Percentiles rank a stretch among this genome's conserved stretches.
Evolutionary conservation across 2,797 vertebrate genomes (phyloP).

Genomic region (Podarcis lilfordi): DNA sequence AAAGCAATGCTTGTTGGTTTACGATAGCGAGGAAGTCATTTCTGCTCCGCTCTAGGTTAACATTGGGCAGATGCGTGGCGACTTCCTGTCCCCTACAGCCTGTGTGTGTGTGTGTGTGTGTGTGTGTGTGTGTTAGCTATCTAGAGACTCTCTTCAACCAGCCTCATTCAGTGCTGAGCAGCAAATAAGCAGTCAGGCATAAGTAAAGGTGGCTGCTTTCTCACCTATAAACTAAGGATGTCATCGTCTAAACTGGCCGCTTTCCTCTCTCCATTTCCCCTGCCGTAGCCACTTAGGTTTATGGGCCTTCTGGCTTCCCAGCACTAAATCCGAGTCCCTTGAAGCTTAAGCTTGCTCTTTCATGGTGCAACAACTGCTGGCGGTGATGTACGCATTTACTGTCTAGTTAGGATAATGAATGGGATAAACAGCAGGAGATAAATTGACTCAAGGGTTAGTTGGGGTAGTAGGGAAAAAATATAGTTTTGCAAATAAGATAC

Average conservation of each 20-base stretch:
- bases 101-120: not conserved
- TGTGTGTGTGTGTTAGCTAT: rapidly evolving
- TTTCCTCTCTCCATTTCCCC: constrained; percentile 24
- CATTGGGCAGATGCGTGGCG: not conserved
- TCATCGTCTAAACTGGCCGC: not conserved
- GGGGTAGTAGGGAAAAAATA: constrained; percentile 18
- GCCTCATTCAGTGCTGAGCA: not conserved
- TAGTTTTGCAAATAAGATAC: constrained; percentile 11
- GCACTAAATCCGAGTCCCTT: constrained; percentile 17
- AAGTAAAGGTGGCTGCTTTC: not conserved
- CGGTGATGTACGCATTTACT: not conserved
- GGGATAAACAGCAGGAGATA: constrained; percentile 44
- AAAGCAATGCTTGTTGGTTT: constrained; percentile 26
- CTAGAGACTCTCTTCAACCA: not conserved
- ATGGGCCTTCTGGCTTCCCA: constrained; percentile 23
- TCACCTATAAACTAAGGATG: constrained; percentile 12
- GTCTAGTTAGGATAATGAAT: constrained; percentile 50
- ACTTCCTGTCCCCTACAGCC: not conserved
- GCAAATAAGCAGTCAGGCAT: not conserved
- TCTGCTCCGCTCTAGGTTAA: not conserved
- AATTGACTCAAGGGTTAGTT: constrained; percentile 1
- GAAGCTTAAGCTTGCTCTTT: constrained; percentile 23
- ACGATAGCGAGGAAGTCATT: constrained; percentile 20
- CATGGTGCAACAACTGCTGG: constrained; percentile 31
- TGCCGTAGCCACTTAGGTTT: constrained; percentile 12